Evolutionary conservation across 2,888 invertebrate species (phyloP).

Genomic region (Anodontia alba): DNA sequence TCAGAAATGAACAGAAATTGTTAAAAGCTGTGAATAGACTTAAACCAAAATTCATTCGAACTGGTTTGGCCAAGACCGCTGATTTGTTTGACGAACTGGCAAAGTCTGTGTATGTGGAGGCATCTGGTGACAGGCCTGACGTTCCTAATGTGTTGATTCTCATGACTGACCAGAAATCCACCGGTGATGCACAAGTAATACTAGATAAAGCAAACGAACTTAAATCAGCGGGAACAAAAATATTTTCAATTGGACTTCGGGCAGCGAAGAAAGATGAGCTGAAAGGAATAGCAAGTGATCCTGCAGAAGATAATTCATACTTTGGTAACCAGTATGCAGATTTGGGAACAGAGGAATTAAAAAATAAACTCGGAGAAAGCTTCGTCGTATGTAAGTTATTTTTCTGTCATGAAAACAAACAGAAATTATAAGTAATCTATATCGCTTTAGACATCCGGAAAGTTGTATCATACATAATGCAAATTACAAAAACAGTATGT

Average conservation of each 20-base stretch:
- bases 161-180: constrained; percentile 61
- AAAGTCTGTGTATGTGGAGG: constrained; percentile 49
- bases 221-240: constrained; percentile 39
- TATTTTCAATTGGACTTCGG: constrained; percentile 59
- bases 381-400: constrained; percentile 52
- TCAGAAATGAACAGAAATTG: constrained; percentile 54
- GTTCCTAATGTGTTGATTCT: constrained; percentile 60
- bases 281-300: constrained; percentile 61
- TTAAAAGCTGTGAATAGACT: constrained; percentile 55
- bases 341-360: constrained; percentile 50
- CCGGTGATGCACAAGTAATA: constrained; percentile 29
- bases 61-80: constrained; percentile 44
- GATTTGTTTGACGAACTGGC: constrained; percentile 52
- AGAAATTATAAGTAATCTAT: too few species aligned
- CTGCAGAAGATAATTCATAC: constrained; percentile 53
- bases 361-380: constrained; percentile 27
- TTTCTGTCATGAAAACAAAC: too few species aligned
- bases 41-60: constrained; percentile 40
- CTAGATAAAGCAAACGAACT: constrained; percentile 37
- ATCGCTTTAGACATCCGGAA: too few species aligned
- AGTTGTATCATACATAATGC: too few species aligned
- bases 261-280: constrained; percentile 56
- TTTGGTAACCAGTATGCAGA: constrained; percentile 45
- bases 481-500: too few species aligned
- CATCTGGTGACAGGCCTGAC: constrained; percentile 55